These are phyloP conservation scores for Phalacrocorax pelagicus DNA, from an alignment of 2,113 vertebrate genomes.

Conservation along the genomic window DNA sequence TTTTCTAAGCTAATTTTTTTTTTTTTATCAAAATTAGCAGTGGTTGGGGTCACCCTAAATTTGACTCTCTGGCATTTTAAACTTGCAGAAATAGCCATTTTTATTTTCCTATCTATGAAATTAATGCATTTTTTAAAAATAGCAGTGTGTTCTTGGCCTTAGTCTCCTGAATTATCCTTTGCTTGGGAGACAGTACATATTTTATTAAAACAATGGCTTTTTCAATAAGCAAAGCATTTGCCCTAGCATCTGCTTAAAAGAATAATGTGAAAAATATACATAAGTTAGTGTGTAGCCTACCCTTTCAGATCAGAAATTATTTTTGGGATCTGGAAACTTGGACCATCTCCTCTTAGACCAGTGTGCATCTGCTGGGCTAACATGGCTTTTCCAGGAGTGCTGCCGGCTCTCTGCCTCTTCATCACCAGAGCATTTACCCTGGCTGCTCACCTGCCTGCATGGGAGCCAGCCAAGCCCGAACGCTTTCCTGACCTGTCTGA, in stretches of 20 bases:
- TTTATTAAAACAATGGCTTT: background rate
- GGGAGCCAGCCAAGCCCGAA: background rate
- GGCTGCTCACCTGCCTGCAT: background rate
- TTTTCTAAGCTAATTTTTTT: background rate
- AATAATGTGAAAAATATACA: background rate
- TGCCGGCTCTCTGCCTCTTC: background rate
- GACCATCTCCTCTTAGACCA: background rate
- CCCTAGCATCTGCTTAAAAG: background rate
- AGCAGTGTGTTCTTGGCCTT: background rate
- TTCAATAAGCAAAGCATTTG: background rate
- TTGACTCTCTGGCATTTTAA: background rate
- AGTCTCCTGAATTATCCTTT: background rate
- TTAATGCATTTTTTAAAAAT: background rate
- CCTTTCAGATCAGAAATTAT: background rate
- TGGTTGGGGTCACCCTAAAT: background rate
- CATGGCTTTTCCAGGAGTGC: background rate
- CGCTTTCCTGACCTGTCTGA: background rate
- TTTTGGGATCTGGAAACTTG: background rate
- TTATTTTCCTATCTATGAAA: background rate
- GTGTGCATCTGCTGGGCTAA: background rate
- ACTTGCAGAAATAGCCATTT: background rate
- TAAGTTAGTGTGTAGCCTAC: background rate
- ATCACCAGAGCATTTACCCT: background rate
- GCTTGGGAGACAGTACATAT: background rate
- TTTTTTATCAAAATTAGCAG: background rate